Conservation (phyloP, 2,888 invertebrate genomes). For the Tineola bisselliella region DNA sequence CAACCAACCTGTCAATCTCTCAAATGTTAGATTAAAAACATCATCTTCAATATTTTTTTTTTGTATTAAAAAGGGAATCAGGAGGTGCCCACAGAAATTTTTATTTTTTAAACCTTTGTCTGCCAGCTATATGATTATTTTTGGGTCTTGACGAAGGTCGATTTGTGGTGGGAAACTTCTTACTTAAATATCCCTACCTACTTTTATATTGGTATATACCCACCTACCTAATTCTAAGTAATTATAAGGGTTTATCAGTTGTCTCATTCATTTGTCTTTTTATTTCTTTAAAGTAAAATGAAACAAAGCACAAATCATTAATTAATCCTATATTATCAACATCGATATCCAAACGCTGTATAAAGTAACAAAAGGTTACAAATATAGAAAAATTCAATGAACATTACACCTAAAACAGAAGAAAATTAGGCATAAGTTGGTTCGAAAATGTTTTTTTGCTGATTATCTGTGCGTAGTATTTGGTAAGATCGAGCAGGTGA, state of each 20-base stretch:
- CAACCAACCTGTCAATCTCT: constrained; percentile 65
- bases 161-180: constrained; percentile 15
- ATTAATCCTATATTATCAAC: neutral
- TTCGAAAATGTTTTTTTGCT: neutral
- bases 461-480: neutral
- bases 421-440: neutral
- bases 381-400: neutral
- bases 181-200: neutral
- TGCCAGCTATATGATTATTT: constrained; percentile 47
- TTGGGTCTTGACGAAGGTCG: constrained; percentile 62
- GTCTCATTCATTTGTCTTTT: too few species aligned
- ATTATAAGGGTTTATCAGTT: too few species aligned
- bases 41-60: constrained; percentile 60
- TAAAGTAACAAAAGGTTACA: neutral
- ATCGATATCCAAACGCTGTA: neutral
- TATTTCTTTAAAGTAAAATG: neutral
- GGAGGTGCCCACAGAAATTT: constrained; percentile 14
- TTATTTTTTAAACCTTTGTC: constrained; percentile 20
- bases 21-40: constrained; percentile 66
- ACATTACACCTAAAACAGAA: neutral
- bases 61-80: constrained; percentile 47
- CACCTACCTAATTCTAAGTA: neutral
- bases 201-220: neutral
- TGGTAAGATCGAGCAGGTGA: constrained; percentile 44
- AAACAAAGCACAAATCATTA: neutral